Percentiles rank a stretch among this genome's conserved stretches.
phyloP scores from a whole-genome alignment of 2,797 vertebrate species.

The Ataeniobius toweri region DNA sequence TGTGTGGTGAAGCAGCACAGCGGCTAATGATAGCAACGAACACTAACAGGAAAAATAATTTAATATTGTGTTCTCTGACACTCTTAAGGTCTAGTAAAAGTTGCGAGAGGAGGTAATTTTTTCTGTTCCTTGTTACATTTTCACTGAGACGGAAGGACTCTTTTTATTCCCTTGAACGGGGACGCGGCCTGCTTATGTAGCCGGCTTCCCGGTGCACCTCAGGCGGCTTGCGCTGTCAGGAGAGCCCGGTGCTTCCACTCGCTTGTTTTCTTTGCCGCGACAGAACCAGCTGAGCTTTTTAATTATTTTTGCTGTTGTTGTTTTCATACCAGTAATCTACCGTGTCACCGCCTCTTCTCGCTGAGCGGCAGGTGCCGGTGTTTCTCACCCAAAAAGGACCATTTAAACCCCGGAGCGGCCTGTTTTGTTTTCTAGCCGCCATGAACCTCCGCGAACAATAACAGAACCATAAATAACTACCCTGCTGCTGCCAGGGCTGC shows the following conservation, averaged over 20 bases:
- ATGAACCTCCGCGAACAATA: slow-evolving; percentile 80
- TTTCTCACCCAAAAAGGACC: slow-evolving; percentile 18
- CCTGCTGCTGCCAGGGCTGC: slow-evolving; percentile 43
- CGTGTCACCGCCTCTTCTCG: accelerated
- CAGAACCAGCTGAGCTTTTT: slow-evolving; percentile 8
- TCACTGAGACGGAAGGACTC: slow-evolving; percentile 28
- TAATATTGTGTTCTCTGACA: slow-evolving; percentile 25
- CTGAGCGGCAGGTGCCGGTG: slow-evolving; percentile 4
- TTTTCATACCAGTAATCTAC: neutral
- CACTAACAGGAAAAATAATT: slow-evolving; percentile 72
- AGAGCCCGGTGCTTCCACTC: slow-evolving; percentile 57
- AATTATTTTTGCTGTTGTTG: neutral
- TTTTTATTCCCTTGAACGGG: slow-evolving; percentile 47
- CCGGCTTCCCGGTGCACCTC: slow-evolving; percentile 64
- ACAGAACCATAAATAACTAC: slow-evolving; percentile 65
- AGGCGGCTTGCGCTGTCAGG: slow-evolving; percentile 54
- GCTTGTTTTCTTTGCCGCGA: slow-evolving; percentile 4
- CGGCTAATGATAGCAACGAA: slow-evolving; percentile 77
- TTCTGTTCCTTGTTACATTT: slow-evolving; percentile 19
- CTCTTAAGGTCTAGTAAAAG: neutral
- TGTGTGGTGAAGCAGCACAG: slow-evolving; percentile 66
- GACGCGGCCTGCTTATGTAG: slow-evolving; percentile 79
- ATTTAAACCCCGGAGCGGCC: slow-evolving; percentile 64
- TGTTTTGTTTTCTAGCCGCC: slow-evolving; percentile 80
- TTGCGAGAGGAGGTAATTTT: slow-evolving; percentile 13